Percentiles rank a stretch among this genome's conserved stretches.
Evolutionary conservation across 2,113 vertebrate genomes (phyloP).

Genomic region (Periophthalmodon schlosseri): DNA sequence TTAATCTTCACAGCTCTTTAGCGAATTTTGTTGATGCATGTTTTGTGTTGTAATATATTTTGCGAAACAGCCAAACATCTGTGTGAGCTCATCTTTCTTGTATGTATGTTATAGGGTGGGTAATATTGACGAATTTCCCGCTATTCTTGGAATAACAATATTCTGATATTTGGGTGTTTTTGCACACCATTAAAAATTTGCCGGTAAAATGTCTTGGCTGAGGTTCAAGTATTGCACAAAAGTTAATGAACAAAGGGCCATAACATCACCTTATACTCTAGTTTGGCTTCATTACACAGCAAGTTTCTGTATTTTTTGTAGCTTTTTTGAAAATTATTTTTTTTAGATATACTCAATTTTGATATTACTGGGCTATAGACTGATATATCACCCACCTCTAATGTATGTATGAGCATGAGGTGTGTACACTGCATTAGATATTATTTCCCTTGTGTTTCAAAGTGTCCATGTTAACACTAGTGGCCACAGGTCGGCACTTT

Average conservation of each 20-base stretch:
- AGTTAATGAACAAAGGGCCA: not conserved
- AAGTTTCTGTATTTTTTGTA: too few species aligned
- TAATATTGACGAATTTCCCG: too few species aligned
- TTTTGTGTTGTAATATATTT: constrained; percentile 22
- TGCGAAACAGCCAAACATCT: constrained; percentile 28
- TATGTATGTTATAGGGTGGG: not conserved
- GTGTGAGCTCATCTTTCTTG: constrained; percentile 5
- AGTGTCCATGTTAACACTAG: constrained; percentile 31
- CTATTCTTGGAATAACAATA: not conserved
- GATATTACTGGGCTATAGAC: too few species aligned
- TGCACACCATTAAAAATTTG: too few species aligned
- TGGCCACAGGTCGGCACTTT: constrained; percentile 60
- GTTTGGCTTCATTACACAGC: too few species aligned
- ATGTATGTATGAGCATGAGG: constrained; percentile 37
- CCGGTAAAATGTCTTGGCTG: not conserved
- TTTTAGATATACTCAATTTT: too few species aligned
- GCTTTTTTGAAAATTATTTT: not conserved
- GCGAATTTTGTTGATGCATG: not conserved
- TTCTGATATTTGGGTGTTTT: not conserved
- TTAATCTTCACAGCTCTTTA: constrained; percentile 9
- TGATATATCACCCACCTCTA: not conserved
- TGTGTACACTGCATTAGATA: constrained; percentile 30
- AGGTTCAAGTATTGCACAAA: not conserved
- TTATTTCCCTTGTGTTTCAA: constrained; percentile 76
- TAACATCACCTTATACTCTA: too few species aligned